Percentiles rank a stretch among this genome's conserved stretches.
Evolutionary conservation across 2,797 vertebrate genomes (phyloP).

Genomic region (Sebastes aleutianus): DNA sequence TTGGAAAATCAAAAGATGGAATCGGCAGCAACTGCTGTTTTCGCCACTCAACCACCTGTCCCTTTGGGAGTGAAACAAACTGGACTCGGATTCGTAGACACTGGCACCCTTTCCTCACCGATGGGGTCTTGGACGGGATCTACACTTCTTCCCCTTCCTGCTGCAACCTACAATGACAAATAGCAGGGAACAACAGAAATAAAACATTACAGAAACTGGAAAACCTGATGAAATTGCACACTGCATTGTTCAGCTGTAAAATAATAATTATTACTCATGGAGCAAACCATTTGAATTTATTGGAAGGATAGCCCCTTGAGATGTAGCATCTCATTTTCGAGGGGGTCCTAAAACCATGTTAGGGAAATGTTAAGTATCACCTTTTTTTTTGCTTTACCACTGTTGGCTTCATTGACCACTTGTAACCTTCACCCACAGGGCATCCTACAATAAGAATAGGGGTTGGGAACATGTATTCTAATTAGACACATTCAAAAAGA

Average conservation of each 20-base stretch:
- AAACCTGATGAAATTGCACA: neutral
- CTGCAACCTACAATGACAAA: neutral
- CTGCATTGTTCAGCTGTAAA: neutral
- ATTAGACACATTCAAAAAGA: neutral
- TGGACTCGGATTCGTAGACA: neutral
- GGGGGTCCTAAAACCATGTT: too few species aligned
- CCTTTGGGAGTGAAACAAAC: neutral
- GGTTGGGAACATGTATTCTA: neutral
- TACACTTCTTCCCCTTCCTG: accelerated
- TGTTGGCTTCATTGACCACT: conserved; percentile 29
- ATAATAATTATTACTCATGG: neutral
- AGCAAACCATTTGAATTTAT: too few species aligned
- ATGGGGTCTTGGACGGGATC: neutral
- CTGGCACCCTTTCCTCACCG: neutral
- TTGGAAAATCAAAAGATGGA: neutral
- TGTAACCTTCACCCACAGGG: conserved; percentile 16
- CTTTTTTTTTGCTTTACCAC: neutral
- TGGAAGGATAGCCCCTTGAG: too few species aligned
- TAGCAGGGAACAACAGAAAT: neutral
- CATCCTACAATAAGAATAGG: neutral
- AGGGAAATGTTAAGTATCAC: neutral
- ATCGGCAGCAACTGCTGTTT: neutral
- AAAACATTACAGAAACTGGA: neutral
- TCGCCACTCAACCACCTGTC: too few species aligned
- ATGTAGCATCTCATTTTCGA: too few species aligned